phyloP scores from a whole-genome alignment of 1,140 invertebrate genomes.

The Marisa cornuarietis region DNA sequence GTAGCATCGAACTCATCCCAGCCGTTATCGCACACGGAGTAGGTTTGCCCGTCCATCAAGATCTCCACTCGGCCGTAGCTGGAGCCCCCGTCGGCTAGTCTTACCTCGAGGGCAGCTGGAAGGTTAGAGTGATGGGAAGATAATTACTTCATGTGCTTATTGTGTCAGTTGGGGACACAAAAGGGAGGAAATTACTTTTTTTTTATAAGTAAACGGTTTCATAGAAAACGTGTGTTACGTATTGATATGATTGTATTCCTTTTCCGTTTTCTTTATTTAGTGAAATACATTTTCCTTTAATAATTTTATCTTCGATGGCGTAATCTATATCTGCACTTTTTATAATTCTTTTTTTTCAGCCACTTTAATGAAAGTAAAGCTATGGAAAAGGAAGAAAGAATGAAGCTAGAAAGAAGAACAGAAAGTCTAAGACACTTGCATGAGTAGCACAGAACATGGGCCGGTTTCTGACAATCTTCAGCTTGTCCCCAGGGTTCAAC shows the following conservation, averaged over 20 bases:
- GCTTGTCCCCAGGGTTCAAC: constrained; percentile 42
- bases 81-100: constrained; percentile 38
- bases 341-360: too few species aligned
- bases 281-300: neutral
- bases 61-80: constrained; percentile 52
- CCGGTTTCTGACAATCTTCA: constrained; percentile 36
- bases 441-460: constrained; percentile 46
- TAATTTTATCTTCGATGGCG: too few species aligned
- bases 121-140: neutral
- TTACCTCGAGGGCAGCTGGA: constrained; percentile 28
- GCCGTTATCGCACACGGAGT: constrained; percentile 50
- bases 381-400: too few species aligned
- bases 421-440: constrained; percentile 19
- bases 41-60: constrained; percentile 40
- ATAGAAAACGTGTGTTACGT: too few species aligned
- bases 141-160: neutral
- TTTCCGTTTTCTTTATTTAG: too few species aligned
- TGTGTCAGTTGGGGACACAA: too few species aligned
- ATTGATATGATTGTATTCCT: too few species aligned
- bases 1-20: constrained; percentile 44
- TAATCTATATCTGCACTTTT: neutral
- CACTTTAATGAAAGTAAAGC: neutral
- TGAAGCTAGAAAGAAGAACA: too few species aligned
- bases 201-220: neutral
- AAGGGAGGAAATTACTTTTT: neutral